Conservation (phyloP, 2,113 vertebrate genomes). For the Castor canadensis region DNA sequence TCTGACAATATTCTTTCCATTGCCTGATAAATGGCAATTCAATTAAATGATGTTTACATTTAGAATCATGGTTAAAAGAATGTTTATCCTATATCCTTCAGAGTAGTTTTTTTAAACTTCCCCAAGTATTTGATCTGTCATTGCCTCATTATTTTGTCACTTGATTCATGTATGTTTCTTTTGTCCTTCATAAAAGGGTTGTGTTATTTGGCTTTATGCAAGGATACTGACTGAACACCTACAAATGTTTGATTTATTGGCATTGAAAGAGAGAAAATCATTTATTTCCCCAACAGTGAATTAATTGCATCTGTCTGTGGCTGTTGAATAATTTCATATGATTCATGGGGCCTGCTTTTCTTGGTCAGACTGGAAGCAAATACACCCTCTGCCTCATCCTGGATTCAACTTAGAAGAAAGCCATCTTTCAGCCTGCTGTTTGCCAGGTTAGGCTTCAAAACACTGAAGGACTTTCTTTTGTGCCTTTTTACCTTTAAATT, state of each 20-base stretch:
- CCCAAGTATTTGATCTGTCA: neutral
- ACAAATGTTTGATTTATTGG: constrained; percentile 24
- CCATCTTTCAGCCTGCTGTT: neutral
- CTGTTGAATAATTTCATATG: constrained; percentile 60
- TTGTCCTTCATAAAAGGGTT: constrained; percentile 13
- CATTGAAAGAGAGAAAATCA: constrained; percentile 42
- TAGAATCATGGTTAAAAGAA: constrained; percentile 21
- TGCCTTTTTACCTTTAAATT: neutral
- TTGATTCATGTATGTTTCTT: constrained; percentile 1
- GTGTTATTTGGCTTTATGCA: constrained; percentile 21
- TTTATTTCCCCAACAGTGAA: constrained; percentile 22
- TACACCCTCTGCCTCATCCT: neutral
- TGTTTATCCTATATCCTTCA: neutral
- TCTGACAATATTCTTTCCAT: neutral
- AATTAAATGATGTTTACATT: constrained; percentile 41
- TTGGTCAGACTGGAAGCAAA: constrained; percentile 27
- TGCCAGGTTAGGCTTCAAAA: neutral
- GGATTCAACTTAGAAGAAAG: neutral
- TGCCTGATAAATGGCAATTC: constrained; percentile 17
- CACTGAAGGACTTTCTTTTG: neutral
- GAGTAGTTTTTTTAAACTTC: neutral
- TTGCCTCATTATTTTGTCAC: constrained; percentile 8
- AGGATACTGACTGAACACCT: constrained; percentile 11
- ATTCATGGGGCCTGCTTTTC: neutral
- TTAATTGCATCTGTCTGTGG: constrained; percentile 31